Conservation (phyloP, 1,140 invertebrate species). For the Ostrea edulis region DNA sequence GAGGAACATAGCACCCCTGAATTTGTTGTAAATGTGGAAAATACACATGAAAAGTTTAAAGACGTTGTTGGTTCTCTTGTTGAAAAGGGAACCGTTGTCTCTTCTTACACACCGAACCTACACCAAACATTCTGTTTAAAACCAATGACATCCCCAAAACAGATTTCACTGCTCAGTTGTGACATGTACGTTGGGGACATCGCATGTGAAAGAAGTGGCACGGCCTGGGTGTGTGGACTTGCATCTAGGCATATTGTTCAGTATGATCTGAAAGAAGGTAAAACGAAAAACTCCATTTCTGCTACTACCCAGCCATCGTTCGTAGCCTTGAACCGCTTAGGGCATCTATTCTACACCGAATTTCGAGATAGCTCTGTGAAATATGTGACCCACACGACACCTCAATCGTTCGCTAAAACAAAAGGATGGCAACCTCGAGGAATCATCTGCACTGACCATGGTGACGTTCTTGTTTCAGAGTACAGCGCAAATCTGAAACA, state of each 20-base stretch:
- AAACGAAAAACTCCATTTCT: background rate
- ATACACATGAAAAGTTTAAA: background rate
- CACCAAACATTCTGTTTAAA: background rate
- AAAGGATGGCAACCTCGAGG: conserved; percentile 11
- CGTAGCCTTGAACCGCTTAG: background rate
- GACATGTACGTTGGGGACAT: background rate
- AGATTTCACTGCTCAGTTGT: background rate
- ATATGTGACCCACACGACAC: background rate
- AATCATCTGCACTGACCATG: background rate
- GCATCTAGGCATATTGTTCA: background rate
- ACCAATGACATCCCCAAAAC: background rate
- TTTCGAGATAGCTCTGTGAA: background rate
- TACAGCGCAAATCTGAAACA: background rate
- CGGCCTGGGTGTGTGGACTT: background rate
- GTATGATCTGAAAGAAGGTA: background rate
- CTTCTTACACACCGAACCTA: background rate
- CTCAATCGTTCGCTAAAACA: background rate
- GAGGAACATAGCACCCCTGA: background rate
- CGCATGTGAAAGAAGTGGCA: conserved; percentile 9
- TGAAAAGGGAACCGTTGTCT: background rate
- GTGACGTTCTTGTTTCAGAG: background rate
- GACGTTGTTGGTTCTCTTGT: background rate
- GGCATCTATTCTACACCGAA: background rate
- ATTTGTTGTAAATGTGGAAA: background rate
- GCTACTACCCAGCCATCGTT: background rate